Conservation (phyloP, 2,113 vertebrate species). For the Nanorana parkeri region DNA sequence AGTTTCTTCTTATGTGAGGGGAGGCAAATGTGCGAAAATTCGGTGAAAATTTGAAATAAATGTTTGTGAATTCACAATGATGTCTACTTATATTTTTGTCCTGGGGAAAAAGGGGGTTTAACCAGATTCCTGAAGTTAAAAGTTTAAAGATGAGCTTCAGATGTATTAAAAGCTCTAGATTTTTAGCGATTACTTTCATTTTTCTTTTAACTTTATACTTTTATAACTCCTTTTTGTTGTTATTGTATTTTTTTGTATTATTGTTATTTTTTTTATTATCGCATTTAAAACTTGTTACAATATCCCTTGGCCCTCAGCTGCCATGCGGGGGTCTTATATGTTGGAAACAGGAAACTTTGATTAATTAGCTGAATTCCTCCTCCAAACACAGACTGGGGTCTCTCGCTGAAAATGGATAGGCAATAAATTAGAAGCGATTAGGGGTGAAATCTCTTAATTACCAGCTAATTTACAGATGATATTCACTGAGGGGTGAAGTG, state of each 20-base stretch:
- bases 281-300: neutral
- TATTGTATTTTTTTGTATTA: no score
- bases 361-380: neutral
- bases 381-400: neutral
- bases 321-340: no score
- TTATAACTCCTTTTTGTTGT: no score
- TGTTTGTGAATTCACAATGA: slow-evolving; percentile 84
- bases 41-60: slow-evolving; percentile 92
- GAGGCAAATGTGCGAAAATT: slow-evolving; percentile 79
- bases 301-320: neutral
- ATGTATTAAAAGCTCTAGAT: no score
- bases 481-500: neutral
- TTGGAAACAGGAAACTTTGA: neutral
- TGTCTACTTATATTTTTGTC: slow-evolving; percentile 65
- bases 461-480: neutral
- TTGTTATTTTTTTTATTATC: no score
- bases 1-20: slow-evolving; percentile 80
- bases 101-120: slow-evolving; percentile 33
- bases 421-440: slow-evolving; percentile 32
- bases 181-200: no score
- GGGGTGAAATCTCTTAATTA: slow-evolving; percentile 23
- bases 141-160: no score
- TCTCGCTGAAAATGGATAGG: slow-evolving; percentile 21
- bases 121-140: no score
- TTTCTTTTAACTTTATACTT: no score